Evolutionary conservation across 2,797 vertebrate genomes (phyloP).

Genomic region (Neosilurus mollespiculum): DNA sequence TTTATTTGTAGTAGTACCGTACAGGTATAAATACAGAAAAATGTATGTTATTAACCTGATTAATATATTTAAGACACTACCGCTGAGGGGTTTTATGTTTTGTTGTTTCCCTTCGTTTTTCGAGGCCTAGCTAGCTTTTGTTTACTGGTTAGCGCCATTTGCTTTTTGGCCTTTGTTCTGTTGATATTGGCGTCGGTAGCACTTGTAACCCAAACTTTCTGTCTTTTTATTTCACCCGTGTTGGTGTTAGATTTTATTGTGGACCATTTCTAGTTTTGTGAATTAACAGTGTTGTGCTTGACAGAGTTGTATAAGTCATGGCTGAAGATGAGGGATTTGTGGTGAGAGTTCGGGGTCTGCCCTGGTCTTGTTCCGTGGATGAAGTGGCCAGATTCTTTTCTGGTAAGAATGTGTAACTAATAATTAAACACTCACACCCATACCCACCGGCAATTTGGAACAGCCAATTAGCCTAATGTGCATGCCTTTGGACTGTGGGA

Average conservation of each 20-base stretch:
- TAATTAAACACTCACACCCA: too few relatives aligned
- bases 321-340: constrained; percentile 81
- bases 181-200: background rate
- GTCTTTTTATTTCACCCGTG: background rate
- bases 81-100: too few relatives aligned
- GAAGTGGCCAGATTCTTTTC: constrained; percentile 85
- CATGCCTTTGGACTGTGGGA: too few relatives aligned
- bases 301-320: constrained; percentile 44
- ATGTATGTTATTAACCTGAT: background rate
- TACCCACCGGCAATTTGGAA: too few relatives aligned
- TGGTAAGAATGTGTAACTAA: constrained; percentile 58
- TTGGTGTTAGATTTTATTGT: too few relatives aligned
- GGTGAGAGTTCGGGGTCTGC: constrained; percentile 83
- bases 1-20: background rate
- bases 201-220: background rate
- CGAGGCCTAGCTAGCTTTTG: constrained; percentile 21
- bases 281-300: background rate
- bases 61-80: background rate
- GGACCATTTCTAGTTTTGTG: background rate
- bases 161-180: constrained; percentile 38
- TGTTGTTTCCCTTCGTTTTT: background rate
- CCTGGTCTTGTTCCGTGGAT: constrained; percentile 85
- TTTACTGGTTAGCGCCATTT: constrained; percentile 28
- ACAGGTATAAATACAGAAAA: background rate
- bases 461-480: too few relatives aligned